Base-by-base conservation (phyloP, 2,113 vertebrate species). In the Okapia johnstoni region DNA sequence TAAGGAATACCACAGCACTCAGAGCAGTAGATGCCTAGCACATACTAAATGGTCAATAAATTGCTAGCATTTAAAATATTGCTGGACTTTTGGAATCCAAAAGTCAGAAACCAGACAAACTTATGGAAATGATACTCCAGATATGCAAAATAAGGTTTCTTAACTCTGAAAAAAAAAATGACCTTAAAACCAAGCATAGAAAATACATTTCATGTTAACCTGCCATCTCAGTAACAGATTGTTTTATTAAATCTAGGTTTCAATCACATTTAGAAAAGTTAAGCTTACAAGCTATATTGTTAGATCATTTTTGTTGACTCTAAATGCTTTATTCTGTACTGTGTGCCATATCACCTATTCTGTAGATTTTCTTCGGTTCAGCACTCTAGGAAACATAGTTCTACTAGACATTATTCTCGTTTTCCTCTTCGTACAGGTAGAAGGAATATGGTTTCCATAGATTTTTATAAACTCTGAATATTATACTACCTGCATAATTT, bases 381-480 rank as follows among this genome's bases (percentile, higher is more conserved):
- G 6, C n/a, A 46, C 19, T 77, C n/a, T 36, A 48, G 28, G n/a
- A 25, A 54, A 28, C 23, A 33, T 9, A 13, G 54, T 73, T 50
- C 80, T 88, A 36, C 86, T 88, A 5, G 10, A 83, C 1, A 0
- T 23, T 54, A 0, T 63, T 76, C 16, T 85, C 81, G 76, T 50
- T 66, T 28, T 79, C 63, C 10, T 73, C 26, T 66, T 77, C 91
- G 5, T 57, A 50, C 19, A 94, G 80, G 94, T 52, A 3, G 13
- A 66, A 87, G 28, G 46, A 95, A 93, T 87, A 87, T 66, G 36
- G 10, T 80, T 97, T 66, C 12, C 60, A 26, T 60, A 87, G 92
- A 88, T 2, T 81, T 95, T 95, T 95, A 52, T 93, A 91, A 61
- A 3, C 54, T 48, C 21, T 50, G 0, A 95, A 97, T 97, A 79